Percentiles rank a stretch among this genome's conserved stretches.
Evolutionary conservation across 1,140 invertebrate genomes (phyloP).

Genomic region (Drosophila varians): DNA sequence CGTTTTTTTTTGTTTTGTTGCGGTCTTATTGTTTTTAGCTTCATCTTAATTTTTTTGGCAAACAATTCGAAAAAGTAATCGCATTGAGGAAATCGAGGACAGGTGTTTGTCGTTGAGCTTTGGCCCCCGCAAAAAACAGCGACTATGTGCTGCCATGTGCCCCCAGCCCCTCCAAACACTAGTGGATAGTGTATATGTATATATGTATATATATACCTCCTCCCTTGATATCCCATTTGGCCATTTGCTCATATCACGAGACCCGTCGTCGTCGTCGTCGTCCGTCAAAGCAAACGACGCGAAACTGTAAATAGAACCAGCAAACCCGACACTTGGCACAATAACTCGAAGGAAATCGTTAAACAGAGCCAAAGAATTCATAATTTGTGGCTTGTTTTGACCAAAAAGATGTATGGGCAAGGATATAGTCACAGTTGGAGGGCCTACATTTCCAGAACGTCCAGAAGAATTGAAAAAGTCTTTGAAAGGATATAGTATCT

Average conservation of each 20-base stretch:
- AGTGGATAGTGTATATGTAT: too few relatives aligned
- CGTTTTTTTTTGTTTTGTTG: constrained; percentile 14
- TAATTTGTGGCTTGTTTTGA: not conserved
- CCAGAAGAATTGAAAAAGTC: too few relatives aligned
- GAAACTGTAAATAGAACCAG: constrained; percentile 41
- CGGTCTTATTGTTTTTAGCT: not conserved
- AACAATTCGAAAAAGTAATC: constrained; percentile 33
- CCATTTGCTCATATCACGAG: constrained; percentile 40
- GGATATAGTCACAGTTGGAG: not conserved
- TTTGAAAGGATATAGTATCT: not conserved
- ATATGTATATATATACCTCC: not conserved
- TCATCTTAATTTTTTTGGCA: constrained; percentile 20
- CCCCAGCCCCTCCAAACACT: too few relatives aligned
- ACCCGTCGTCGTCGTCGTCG: constrained; percentile 9
- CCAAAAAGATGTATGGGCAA: not conserved
- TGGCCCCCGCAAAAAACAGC: constrained; percentile 21
- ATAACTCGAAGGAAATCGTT: not conserved
- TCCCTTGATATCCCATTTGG: constrained; percentile 6
- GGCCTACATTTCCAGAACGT: not conserved
- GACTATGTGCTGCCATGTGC: too few relatives aligned
- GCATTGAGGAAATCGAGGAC: constrained; percentile 32
- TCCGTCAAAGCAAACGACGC: constrained; percentile 34
- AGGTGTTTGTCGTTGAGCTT: constrained; percentile 61
- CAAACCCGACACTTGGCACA: not conserved
- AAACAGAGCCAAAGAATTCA: not conserved